Evolutionary conservation across 2,888 invertebrate genomes (phyloP).

Genomic region (Hartigia nigra): DNA sequence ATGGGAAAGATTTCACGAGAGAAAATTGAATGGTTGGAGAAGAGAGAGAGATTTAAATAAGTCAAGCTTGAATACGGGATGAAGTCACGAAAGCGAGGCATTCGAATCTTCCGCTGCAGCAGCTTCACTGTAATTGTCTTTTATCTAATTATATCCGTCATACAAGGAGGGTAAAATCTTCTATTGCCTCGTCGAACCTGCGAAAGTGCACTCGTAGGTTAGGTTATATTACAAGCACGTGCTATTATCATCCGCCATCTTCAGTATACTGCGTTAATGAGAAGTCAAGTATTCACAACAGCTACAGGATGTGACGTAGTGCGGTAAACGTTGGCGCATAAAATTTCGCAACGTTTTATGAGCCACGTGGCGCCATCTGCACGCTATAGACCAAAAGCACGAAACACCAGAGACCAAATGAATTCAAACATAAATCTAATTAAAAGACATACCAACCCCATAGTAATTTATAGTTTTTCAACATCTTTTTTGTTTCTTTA

Average conservation of each 20-base stretch:
- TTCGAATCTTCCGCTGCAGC: conserved; percentile 25
- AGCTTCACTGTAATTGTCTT: conserved; percentile 25
- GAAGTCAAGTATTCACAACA: conserved; percentile 39
- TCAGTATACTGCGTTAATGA: conserved; percentile 33
- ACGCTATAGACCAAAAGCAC: background rate
- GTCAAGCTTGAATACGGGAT: background rate
- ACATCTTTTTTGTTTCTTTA: background rate
- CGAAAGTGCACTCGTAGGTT: conserved; percentile 27
- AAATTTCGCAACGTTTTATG: background rate
- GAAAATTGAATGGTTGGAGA: background rate
- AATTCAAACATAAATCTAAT: background rate
- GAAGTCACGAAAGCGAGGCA: conserved; percentile 17
- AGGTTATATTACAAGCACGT: conserved; percentile 10
- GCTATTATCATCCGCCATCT: conserved; percentile 43
- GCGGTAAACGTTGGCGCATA: background rate
- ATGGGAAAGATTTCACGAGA: background rate
- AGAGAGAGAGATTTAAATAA: background rate
- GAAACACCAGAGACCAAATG: background rate
- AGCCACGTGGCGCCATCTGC: background rate
- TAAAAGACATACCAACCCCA: background rate
- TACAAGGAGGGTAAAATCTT: conserved; percentile 39
- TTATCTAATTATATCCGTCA: conserved; percentile 45
- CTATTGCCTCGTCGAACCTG: conserved; percentile 15
- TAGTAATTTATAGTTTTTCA: background rate
- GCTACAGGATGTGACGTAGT: conserved; percentile 13